Percentiles rank a stretch among this genome's conserved stretches.
Evolutionary conservation across 2,797 vertebrate species (phyloP).

Genomic region (Squalus acanthias): DNA sequence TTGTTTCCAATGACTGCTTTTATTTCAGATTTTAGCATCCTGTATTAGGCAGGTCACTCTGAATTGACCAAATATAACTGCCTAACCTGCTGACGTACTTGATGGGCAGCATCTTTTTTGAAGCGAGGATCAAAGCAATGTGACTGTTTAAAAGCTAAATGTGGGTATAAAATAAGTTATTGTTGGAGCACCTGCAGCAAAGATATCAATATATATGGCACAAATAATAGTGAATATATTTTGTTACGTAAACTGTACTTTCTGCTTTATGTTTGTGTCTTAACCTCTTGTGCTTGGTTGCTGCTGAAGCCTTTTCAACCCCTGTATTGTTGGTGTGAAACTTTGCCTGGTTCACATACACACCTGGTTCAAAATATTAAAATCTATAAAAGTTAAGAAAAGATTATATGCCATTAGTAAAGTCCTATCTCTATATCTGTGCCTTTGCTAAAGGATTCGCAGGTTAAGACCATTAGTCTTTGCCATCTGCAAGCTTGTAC

Average conservation of each 20-base stretch:
- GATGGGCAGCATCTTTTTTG: neutral
- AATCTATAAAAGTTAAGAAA: neutral
- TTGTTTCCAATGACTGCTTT: neutral
- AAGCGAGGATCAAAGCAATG: neutral
- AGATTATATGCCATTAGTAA: neutral
- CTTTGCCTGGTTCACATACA: neutral
- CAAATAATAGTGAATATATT: neutral
- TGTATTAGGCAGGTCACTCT: neutral
- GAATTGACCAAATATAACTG: slow-evolving; percentile 21
- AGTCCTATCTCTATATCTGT: neutral
- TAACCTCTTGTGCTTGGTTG: neutral
- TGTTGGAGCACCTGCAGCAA: neutral
- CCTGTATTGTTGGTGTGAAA: neutral
- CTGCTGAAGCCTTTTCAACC: neutral
- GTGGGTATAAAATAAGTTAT: neutral
- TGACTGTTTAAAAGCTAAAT: neutral
- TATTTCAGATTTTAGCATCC: neutral
- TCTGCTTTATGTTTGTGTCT: neutral
- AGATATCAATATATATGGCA: neutral
- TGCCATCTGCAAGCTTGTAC: neutral
- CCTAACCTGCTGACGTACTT: neutral
- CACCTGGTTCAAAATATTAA: neutral
- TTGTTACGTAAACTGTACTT: neutral
- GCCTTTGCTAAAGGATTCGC: neutral
- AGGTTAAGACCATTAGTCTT: too few species aligned